Evolutionary conservation across 2,888 invertebrate species (phyloP).

Genomic region (Tenthredo scrophulariae): DNA sequence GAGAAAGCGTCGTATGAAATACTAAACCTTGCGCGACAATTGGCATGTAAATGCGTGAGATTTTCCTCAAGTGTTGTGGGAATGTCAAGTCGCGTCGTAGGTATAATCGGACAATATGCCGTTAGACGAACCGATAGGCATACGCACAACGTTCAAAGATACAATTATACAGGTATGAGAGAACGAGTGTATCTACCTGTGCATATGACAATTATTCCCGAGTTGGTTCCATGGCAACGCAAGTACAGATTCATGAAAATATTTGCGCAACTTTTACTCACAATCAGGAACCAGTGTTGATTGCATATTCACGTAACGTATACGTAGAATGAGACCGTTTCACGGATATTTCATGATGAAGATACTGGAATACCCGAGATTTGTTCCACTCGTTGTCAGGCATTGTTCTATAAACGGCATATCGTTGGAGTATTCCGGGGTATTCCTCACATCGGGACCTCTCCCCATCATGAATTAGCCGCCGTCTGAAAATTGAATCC

Average conservation of each 20-base stretch:
- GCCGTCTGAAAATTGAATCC: neutral
- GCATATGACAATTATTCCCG: no score
- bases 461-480: neutral
- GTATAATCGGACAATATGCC: neutral
- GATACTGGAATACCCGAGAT: no score
- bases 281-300: no score
- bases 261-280: no score
- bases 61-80: slow-evolving; percentile 19
- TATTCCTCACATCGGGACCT: neutral
- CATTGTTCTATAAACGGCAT: no score
- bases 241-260: no score
- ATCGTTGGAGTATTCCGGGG: neutral
- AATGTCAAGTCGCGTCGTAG: neutral
- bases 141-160: neutral
- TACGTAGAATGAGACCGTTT: no score
- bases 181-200: no score
- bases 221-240: no score
- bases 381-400: no score
- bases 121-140: neutral
- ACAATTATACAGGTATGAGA: neutral
- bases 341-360: no score
- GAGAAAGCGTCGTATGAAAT: slow-evolving; percentile 59
- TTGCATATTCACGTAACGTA: no score
- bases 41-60: slow-evolving; percentile 9
- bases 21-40: slow-evolving; percentile 52